Percentiles rank a stretch among this genome's conserved stretches.
These are phyloP conservation scores for Spilarctia lutea DNA, from an alignment of 2,888 invertebrate species.

Conservation along the genomic window DNA sequence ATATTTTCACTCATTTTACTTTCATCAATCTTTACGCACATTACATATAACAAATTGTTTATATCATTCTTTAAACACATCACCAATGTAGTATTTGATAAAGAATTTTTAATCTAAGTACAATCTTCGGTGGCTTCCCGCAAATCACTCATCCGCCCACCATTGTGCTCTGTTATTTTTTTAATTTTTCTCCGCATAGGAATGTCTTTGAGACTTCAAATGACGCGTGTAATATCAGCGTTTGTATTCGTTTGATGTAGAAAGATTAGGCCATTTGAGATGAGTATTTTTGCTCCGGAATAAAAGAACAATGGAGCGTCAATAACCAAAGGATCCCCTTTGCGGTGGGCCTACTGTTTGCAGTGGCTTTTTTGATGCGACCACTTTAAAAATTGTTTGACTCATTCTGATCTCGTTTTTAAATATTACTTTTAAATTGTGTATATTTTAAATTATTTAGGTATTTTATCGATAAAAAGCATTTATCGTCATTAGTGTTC, in stretches of 20 bases:
- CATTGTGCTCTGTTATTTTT: conserved; percentile 79
- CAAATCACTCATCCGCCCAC: conserved; percentile 67
- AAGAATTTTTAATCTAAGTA: conserved; percentile 78
- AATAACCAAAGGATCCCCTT: conserved; percentile 69
- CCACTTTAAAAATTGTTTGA: conserved; percentile 55
- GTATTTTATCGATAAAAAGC: background rate
- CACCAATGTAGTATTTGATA: conserved; percentile 32
- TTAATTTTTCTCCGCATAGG: conserved; percentile 79
- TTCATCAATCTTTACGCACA: conserved; percentile 26
- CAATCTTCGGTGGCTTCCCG: conserved; percentile 56
- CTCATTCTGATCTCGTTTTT: conserved; percentile 41
- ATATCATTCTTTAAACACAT: conserved; percentile 34
- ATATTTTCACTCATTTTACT: background rate
- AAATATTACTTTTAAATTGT: conserved; percentile 27
- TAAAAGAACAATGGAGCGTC: conserved; percentile 73
- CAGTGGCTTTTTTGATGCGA: conserved; percentile 68
- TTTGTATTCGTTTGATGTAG: conserved; percentile 82
- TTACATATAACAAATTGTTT: conserved; percentile 14
- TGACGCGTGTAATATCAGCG: conserved; percentile 85
- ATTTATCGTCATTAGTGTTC: background rate
- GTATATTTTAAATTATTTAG: conserved; percentile 5
- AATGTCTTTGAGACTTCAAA: conserved; percentile 86
- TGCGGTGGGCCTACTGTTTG: conserved; percentile 66
- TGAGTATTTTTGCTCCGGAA: conserved; percentile 78
- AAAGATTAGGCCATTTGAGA: conserved; percentile 80